These are phyloP conservation scores for Pristionchus maxplancki DNA, from an alignment of 2,888 invertebrate genomes.

Conservation along the genomic window DNA sequence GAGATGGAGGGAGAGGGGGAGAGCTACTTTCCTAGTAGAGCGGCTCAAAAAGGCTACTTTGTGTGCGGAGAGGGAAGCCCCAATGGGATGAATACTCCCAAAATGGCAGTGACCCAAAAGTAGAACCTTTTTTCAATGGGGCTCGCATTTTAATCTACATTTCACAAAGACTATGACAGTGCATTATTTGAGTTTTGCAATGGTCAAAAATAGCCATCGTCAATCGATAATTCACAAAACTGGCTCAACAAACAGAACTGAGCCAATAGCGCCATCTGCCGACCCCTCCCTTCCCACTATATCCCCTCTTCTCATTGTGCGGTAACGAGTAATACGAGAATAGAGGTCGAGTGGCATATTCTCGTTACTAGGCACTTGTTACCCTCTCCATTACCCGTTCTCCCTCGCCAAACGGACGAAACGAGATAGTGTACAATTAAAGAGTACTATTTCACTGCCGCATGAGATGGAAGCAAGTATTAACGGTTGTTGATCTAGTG, in stretches of 20 bases:
- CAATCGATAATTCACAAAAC: not conserved
- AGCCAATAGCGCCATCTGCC: not conserved
- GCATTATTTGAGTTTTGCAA: not conserved
- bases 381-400: not conserved
- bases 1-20: not conserved
- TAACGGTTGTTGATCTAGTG: not conserved
- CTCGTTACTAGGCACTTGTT: not conserved
- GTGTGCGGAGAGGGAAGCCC: not conserved
- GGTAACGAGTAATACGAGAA: constrained; percentile 25
- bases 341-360: constrained; percentile 25
- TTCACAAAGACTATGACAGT: not conserved
- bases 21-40: constrained; percentile 30
- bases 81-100: constrained; percentile 5
- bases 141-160: not conserved
- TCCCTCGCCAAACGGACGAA: not conserved
- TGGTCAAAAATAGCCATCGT: not conserved
- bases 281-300: not conserved
- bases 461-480: not conserved
- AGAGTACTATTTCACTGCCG: not conserved
- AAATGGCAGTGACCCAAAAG: constrained; percentile 12
- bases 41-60: constrained; percentile 24
- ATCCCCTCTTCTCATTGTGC: not conserved
- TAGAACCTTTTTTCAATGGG: not conserved
- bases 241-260: not conserved
- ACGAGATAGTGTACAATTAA: too few species aligned